These are phyloP conservation scores for Meandrusa payeni DNA, from an alignment of 2,888 invertebrate genomes.

Conservation along the genomic window DNA sequence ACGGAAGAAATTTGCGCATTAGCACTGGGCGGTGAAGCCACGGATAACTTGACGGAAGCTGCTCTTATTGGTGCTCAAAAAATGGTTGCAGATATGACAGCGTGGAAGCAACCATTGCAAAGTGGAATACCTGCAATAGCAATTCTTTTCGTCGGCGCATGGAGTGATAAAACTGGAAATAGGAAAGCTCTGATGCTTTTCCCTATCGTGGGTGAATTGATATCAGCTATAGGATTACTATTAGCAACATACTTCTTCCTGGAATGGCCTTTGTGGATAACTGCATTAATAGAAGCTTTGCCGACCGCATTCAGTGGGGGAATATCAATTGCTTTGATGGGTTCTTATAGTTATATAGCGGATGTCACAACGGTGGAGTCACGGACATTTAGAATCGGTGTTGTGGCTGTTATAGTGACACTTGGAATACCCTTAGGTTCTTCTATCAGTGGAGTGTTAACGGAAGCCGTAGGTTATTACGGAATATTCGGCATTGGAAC, in stretches of 20 bases:
- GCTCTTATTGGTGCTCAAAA: constrained; percentile 62
- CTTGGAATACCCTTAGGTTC: constrained; percentile 73
- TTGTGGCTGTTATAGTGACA: constrained; percentile 77
- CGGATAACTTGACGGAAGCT: constrained; percentile 46
- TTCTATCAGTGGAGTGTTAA: constrained; percentile 74
- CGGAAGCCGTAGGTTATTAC: constrained; percentile 65
- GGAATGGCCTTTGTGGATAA: constrained; percentile 78
- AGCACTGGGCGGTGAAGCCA: constrained; percentile 49
- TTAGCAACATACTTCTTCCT: constrained; percentile 76
- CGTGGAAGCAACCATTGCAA: constrained; percentile 78
- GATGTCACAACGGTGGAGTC: constrained; percentile 80
- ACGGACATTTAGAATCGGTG: constrained; percentile 82
- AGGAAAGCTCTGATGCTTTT: constrained; percentile 79
- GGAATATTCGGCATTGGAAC: constrained; percentile 62
- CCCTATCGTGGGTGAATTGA: constrained; percentile 77
- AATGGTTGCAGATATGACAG: constrained; percentile 73
- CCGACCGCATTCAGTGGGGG: constrained; percentile 82
- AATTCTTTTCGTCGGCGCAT: constrained; percentile 81
- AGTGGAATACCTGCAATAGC: constrained; percentile 78
- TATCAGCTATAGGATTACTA: constrained; percentile 72
- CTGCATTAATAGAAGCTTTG: constrained; percentile 76
- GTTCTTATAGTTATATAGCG: constrained; percentile 82
- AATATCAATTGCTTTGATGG: constrained; percentile 77
- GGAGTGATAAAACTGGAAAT: constrained; percentile 82
- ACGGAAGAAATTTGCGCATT: constrained; percentile 71